A percentile compares a stretch with the other conserved stretches of the same genome.
phyloP scores from a whole-genome alignment of 1,140 invertebrate genomes.

The Camponotus pennsylvanicus region DNA sequence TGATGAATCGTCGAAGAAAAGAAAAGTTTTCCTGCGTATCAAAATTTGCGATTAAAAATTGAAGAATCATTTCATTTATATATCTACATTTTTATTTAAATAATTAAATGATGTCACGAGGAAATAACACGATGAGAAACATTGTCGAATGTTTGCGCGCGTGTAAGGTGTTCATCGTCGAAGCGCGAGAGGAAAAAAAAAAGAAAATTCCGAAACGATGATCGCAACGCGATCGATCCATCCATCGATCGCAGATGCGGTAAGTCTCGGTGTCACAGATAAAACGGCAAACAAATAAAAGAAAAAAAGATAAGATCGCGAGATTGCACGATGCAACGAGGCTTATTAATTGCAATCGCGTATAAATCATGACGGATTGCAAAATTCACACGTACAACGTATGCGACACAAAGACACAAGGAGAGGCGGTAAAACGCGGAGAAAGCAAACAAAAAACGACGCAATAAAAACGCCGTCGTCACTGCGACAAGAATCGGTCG shows the following conservation, averaged over 20 bases:
- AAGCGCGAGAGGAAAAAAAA: not conserved
- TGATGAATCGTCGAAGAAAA: not conserved
- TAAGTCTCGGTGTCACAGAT: slow-evolving; percentile 18
- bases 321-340: slow-evolving; percentile 26
- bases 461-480: slow-evolving; percentile 21
- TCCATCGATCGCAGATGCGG: not conserved
- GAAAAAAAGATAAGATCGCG: slow-evolving; percentile 17
- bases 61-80: not conserved
- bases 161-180: not conserved
- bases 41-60: not conserved
- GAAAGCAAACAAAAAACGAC: slow-evolving; percentile 25
- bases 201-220: not conserved
- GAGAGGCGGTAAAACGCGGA: slow-evolving; percentile 1
- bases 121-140: slow-evolving; percentile 40
- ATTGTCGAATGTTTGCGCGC: slow-evolving; percentile 1
- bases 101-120: slow-evolving; percentile 10
- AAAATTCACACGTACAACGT: slow-evolving; percentile 8
- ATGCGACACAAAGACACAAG: slow-evolving; percentile 4
- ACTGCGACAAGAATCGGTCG: slow-evolving; percentile 32
- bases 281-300: slow-evolving; percentile 39
- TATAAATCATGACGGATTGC: slow-evolving; percentile 35
- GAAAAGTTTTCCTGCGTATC: not conserved
- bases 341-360: slow-evolving; percentile 39
- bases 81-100: not conserved
- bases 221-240: slow-evolving; percentile 13